Evolutionary conservation across 2,888 invertebrate species (phyloP).

Genomic region (Acrobasis repandana): DNA sequence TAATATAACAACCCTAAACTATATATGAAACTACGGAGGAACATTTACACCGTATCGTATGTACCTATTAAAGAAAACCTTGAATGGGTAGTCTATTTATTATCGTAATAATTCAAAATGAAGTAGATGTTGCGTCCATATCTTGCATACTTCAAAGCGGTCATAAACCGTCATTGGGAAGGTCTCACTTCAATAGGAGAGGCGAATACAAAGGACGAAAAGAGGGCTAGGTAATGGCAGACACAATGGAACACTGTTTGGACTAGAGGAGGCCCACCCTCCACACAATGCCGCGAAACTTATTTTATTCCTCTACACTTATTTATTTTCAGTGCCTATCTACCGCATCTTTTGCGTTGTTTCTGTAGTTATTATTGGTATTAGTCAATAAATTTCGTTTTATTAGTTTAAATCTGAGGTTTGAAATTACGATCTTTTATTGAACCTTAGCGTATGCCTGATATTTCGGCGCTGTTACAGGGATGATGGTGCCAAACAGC

Average conservation of each 20-base stretch:
- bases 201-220: slow-evolving; percentile 77
- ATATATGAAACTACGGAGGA: too few relatives aligned
- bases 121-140: slow-evolving; percentile 51
- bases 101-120: slow-evolving; percentile 39
- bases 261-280: slow-evolving; percentile 67
- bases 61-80: too few relatives aligned
- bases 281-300: slow-evolving; percentile 74
- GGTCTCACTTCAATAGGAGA: slow-evolving; percentile 78
- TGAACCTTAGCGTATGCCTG: too few relatives aligned
- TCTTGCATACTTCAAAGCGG: slow-evolving; percentile 75
- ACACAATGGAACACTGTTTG: slow-evolving; percentile 81
- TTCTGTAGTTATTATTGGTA: background rate
- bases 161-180: slow-evolving; percentile 78
- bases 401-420: too few relatives aligned
- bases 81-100: background rate
- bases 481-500: too few relatives aligned
- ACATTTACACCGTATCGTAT: too few relatives aligned
- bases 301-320: slow-evolving; percentile 74
- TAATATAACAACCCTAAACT: too few relatives aligned
- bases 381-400: too few relatives aligned
- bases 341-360: background rate
- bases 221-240: slow-evolving; percentile 81
- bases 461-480: too few relatives aligned
- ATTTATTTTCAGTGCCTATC: slow-evolving; percentile 59
- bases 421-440: too few relatives aligned